A percentile compares a stretch with the other conserved stretches of the same genome.
phyloP scores from a whole-genome alignment of 2,888 invertebrate species.

The Ashinkailepas kermadecensis region DNA sequence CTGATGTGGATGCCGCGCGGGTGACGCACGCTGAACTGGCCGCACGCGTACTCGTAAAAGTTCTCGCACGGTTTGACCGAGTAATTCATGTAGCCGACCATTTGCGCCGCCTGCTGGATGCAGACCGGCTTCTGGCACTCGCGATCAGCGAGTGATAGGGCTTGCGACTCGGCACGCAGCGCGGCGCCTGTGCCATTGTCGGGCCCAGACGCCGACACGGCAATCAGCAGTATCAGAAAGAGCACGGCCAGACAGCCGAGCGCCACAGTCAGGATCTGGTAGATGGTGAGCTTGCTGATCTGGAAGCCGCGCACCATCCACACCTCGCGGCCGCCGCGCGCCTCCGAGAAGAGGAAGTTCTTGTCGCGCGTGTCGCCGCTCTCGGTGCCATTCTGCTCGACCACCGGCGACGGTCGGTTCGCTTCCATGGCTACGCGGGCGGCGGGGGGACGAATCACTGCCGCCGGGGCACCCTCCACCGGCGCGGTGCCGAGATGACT shows the following conservation, averaged over 20 bases:
- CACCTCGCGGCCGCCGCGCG: slow-evolving; percentile 5
- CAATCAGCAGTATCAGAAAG: slow-evolving; percentile 7
- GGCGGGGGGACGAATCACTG: no score
- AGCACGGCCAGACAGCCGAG: not conserved
- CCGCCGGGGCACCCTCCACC: no score
- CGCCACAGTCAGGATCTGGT: slow-evolving; percentile 5
- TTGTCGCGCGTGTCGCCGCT: slow-evolving; percentile 8
- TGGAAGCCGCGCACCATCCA: slow-evolving; percentile 22
- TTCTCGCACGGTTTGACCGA: slow-evolving; percentile 31
- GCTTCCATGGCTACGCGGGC: not conserved
- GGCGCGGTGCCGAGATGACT: no score
- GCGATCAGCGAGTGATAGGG: not conserved
- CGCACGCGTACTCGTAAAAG: slow-evolving; percentile 33
- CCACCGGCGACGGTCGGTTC: not conserved
- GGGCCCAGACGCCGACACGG: slow-evolving; percentile 7
- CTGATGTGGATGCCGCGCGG: slow-evolving; percentile 23
- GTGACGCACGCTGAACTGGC: slow-evolving; percentile 22
- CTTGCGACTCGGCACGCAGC: not conserved
- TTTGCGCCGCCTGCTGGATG: slow-evolving; percentile 22
- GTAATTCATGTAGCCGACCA: slow-evolving; percentile 30
- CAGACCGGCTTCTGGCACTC: slow-evolving; percentile 18
- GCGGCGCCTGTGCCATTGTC: not conserved
- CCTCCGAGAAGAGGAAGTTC: slow-evolving; percentile 20
- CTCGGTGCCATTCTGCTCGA: not conserved
- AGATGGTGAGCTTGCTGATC: slow-evolving; percentile 1